Conservation (phyloP, 2,888 invertebrate genomes). For the Venusia cambrica region DNA sequence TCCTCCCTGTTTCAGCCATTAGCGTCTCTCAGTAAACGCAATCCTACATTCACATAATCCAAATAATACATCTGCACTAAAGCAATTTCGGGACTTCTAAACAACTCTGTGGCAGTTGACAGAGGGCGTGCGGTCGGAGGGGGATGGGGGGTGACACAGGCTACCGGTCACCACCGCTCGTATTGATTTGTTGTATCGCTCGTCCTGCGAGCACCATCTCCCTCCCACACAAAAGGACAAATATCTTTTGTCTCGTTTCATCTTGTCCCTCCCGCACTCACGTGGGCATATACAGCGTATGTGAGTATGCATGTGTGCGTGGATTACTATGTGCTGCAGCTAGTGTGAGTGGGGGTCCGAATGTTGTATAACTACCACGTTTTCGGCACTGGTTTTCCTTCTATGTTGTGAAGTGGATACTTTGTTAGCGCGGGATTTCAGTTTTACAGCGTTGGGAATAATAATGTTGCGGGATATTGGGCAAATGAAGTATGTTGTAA, state of each 20-base stretch:
- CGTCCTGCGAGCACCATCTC: constrained; percentile 76
- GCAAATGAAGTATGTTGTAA: constrained; percentile 9
- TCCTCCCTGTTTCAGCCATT: constrained; percentile 5
- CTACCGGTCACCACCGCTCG: constrained; percentile 82
- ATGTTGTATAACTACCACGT: constrained; percentile 68
- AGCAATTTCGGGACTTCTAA: constrained; percentile 53
- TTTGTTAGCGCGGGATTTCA: constrained; percentile 22
- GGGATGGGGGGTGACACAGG: constrained; percentile 71
- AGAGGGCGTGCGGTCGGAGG: constrained; percentile 74
- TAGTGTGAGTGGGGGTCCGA: constrained; percentile 73
- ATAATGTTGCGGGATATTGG: constrained; percentile 4
- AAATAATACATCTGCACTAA: constrained; percentile 40
- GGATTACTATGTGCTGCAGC: constrained; percentile 49
- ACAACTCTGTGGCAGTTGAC: constrained; percentile 73
- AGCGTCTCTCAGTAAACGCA: constrained; percentile 14
- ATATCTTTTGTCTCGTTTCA: constrained; percentile 38
- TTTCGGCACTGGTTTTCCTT: constrained; percentile 61
- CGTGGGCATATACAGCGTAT: constrained; percentile 64
- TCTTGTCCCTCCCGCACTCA: constrained; percentile 61
- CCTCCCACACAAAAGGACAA: constrained; percentile 48
- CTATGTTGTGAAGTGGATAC: constrained; percentile 31
- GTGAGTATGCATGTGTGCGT: constrained; percentile 47
- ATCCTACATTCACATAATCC: constrained; percentile 32
- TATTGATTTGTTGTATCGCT: constrained; percentile 83
- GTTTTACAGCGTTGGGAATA: constrained; percentile 8